Conservation (phyloP, 2,113 vertebrate genomes). For the Nothoprocta pentlandii region DNA sequence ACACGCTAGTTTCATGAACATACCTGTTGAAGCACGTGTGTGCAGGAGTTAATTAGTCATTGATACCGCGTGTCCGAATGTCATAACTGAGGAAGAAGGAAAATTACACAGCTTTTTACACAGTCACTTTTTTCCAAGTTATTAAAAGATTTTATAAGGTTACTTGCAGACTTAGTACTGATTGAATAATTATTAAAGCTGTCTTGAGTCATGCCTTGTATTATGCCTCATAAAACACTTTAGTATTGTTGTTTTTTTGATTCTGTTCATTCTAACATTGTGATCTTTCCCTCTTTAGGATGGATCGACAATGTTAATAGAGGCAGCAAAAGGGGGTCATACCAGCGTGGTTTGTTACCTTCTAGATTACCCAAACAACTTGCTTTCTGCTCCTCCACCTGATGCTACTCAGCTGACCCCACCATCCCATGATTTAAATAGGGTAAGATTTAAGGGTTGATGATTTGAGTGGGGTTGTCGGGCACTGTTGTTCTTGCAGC, state of each 20-base stretch:
- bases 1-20: rapidly evolving
- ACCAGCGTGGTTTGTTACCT: slow-evolving; percentile 99
- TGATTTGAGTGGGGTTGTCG: rapidly evolving
- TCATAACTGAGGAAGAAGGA: neutral
- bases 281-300: slow-evolving; percentile 78
- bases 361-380: slow-evolving; percentile 98
- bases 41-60: neutral
- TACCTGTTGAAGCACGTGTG: neutral
- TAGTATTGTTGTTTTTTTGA: rapidly evolving
- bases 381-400: slow-evolving; percentile 94
- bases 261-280: neutral
- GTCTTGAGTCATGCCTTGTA: rapidly evolving
- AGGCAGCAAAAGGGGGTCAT: slow-evolving; percentile 99
- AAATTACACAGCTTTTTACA: rapidly evolving
- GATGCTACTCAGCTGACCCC: slow-evolving; percentile 97
- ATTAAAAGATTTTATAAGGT: neutral
- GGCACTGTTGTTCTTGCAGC: neutral
- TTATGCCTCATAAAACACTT: neutral
- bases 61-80: rapidly evolving
- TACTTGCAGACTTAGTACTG: neutral
- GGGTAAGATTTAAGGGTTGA: slow-evolving; percentile 82
- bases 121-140: neutral
- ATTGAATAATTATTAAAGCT: neutral
- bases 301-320: slow-evolving; percentile 98
- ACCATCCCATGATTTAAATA: slow-evolving; percentile 96